Base-by-base conservation (phyloP, 2,888 invertebrate species). In the Galeopsomyia nigrocyanea region DNA sequence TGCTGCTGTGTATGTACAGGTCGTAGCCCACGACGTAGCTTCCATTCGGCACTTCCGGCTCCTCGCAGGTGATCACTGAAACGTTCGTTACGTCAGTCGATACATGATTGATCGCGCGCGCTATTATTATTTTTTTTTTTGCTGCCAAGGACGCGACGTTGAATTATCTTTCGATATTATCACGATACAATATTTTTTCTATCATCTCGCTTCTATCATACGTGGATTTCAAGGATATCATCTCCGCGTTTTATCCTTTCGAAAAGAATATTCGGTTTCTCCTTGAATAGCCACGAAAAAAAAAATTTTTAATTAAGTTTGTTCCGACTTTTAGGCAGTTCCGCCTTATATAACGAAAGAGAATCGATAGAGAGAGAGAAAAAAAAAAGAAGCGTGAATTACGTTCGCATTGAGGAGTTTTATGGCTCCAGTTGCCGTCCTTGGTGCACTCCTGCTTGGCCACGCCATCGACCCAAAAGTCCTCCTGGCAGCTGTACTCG, bases 21-120 rank as follows among this genome's bases (percentile, higher is more conserved):
- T 95, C 95, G 82, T 95, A 95, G 0, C 95, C 95, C 19, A 95
- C 94, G 73, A 96, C 95, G 85, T 92, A 95, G 10, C 95, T 93
- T 9, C 95, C 96, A 0, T 93, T 88, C 0, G 95, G 95, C 0
- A 95, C 94, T 80, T 95, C 93, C 0, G 96, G 97, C 77, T 95
- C 94, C 49, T 93, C 92, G 82, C 96, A 96, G 0, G 93, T 92
- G 72, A 96, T 95, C 81, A 96, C 94, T 95, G 84, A 0, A 88
- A 87, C 10, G 39, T 10, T 31, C 39, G 7, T 26, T 26, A 10
- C 39, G 13, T 10, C n/a, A n/a, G n/a, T n/a, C n/a, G 13, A 39
- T 10, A 10, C 10, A 39, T 26, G 26, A 26, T 26, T 2, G 2
- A 26, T 26, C 7, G 39, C 39, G 10, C 39, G 39, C 5, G 39